Evolutionary conservation across 2,888 invertebrate species (phyloP).

Genomic region (Lasioglossum oenotherae): DNA sequence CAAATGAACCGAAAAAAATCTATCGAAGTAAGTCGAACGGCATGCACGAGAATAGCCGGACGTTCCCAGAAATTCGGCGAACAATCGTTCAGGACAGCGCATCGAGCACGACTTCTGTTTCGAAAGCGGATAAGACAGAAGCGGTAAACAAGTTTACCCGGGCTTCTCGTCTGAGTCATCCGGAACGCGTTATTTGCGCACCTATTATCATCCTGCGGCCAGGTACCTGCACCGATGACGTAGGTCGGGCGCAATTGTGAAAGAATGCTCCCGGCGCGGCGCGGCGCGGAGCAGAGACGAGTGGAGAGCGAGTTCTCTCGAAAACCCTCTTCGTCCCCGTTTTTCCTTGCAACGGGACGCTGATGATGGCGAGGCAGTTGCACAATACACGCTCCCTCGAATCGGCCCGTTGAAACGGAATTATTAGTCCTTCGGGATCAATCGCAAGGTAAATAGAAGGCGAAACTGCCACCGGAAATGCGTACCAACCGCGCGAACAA

Average conservation of each 20-base stretch:
- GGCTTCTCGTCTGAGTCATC: slow-evolving; percentile 18
- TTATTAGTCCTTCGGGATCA: slow-evolving; percentile 33
- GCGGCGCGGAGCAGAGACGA: too few relatives aligned
- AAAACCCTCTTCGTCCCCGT: slow-evolving; percentile 33
- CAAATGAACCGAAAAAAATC: background rate
- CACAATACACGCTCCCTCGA: slow-evolving; percentile 33
- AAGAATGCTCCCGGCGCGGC: slow-evolving; percentile 29
- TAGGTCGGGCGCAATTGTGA: slow-evolving; percentile 34
- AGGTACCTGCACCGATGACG: slow-evolving; percentile 42
- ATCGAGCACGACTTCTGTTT: background rate
- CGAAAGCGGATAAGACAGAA: slow-evolving; percentile 7
- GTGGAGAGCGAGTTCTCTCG: slow-evolving; percentile 3
- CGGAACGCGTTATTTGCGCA: slow-evolving; percentile 30
- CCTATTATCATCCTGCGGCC: slow-evolving; percentile 44
- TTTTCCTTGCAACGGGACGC: slow-evolving; percentile 38
- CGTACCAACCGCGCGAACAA: background rate
- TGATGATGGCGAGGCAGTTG: background rate
- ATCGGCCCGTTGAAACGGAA: slow-evolving; percentile 31
- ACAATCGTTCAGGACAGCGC: background rate
- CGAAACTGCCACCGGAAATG: slow-evolving; percentile 10
- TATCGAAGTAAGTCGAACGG: background rate
- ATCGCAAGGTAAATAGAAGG: slow-evolving; percentile 32
- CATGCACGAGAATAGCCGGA: background rate
- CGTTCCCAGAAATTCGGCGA: background rate
- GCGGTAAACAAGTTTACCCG: slow-evolving; percentile 27